Conservation (phyloP, 1,140 invertebrate species). For the Maconellicoccus hirsutus region DNA sequence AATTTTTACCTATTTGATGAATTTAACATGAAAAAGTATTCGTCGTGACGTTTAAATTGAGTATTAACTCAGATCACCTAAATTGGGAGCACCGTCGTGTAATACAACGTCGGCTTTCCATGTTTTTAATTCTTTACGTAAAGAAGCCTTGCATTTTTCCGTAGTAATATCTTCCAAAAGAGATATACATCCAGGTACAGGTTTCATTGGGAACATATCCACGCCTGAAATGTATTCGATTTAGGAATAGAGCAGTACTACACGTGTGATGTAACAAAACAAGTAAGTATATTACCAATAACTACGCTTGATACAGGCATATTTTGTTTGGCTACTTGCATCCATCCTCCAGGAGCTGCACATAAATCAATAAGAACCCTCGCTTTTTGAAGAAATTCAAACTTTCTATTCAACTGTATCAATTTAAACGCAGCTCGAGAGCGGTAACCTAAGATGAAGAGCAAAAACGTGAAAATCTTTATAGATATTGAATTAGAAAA, state of each 20-base stretch:
- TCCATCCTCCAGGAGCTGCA: slow-evolving; percentile 98
- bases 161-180: slow-evolving; percentile 94
- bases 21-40: not conserved
- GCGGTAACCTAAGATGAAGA: slow-evolving; percentile 63
- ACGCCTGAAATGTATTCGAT: slow-evolving; percentile 52
- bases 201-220: slow-evolving; percentile 91
- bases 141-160: slow-evolving; percentile 66
- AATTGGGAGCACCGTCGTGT: slow-evolving; percentile 97
- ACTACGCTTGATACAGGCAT: slow-evolving; percentile 96
- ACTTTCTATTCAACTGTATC: slow-evolving; percentile 94
- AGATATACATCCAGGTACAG: slow-evolving; percentile 79
- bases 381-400: slow-evolving; percentile 91
- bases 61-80: slow-evolving; percentile 49
- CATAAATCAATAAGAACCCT: slow-evolving; percentile 95
- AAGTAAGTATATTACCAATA: slow-evolving; percentile 43
- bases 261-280: not conserved
- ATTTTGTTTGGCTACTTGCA: slow-evolving; percentile 97
- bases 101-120: slow-evolving; percentile 96
- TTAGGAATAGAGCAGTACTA: not conserved
- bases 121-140: slow-evolving; percentile 77
- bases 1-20: slow-evolving; percentile 51
- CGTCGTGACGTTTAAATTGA: not conserved
- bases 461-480: not conserved
- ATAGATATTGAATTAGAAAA: not conserved
- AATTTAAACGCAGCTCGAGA: slow-evolving; percentile 98